Base-by-base conservation (phyloP, 92 coral and sea anemone species). In the Umimayanthus chanpuru region DNA sequence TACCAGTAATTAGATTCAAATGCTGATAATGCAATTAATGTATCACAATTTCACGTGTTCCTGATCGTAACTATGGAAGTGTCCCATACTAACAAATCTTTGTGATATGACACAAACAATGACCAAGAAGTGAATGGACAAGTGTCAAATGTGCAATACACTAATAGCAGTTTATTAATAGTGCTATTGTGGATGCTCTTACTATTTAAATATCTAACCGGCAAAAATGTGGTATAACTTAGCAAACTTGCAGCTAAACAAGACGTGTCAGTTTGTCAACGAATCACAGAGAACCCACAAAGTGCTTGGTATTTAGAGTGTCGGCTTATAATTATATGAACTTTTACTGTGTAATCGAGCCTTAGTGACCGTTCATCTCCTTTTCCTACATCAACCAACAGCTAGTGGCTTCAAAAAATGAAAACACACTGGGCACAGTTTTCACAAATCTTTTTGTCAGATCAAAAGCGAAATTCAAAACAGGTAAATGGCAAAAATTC, bases 111-210 rank as follows among this genome's bases (percentile, higher is more conserved):
- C 77, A 29, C 39, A 1, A 40, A 73, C 77, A 20, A 82, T 66
- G 86, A 82, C 6, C 32, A 82, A 40, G 20, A 43, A 25, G 39
- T 67, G 86, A 70, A 67, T 40, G 86, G 44, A 66, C 86, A 82
- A 65, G 76, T 43, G 86, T 32, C 2, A 2, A 32, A 41, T 36
- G 58, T 82, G 64, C 76, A 82, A 11, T 10, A 66, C 86, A 67
- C 75, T 9, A 65, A 66, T 76, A 82, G 75, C 61, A 66, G 58
- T 82, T 82, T 82, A 82, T 82, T 82, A 82, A 82, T 20, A 49
- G 39, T 66, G 76, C 71, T 44, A 67, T 38, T 66, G 76, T 82
- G 86, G 14, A 82, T 64, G 65, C 86, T 67, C 50, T 32, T 32
- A 32, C 36, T 25, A 66, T 21, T 11, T 67, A 9, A 82, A 43